Evolutionary conservation across 2,113 vertebrate species (phyloP).

Genomic region (Atractosteus spatula): DNA sequence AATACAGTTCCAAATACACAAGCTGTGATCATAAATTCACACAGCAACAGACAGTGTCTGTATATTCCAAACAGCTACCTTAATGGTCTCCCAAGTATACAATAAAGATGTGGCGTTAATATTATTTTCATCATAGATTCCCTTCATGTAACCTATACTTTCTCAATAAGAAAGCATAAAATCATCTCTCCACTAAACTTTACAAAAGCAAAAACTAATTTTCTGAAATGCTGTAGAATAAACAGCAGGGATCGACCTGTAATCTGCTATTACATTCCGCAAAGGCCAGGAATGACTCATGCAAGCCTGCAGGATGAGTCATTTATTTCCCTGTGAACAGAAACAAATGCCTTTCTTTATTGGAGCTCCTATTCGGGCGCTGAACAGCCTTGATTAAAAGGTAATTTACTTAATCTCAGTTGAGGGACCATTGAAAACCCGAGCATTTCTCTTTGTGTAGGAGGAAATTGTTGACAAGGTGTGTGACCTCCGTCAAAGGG

Average conservation of each 20-base stretch:
- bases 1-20: too few species aligned
- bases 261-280: neutral
- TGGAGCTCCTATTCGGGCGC: neutral
- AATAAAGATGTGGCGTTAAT: too few species aligned
- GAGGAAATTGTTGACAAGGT: neutral
- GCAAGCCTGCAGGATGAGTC: neutral
- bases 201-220: neutral
- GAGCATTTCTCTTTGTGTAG: neutral
- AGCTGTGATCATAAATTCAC: too few species aligned
- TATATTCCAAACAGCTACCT: too few species aligned
- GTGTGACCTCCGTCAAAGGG: neutral
- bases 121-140: too few species aligned
- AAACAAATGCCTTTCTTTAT: constrained; percentile 2
- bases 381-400: neutral
- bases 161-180: too few species aligned
- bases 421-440: neutral
- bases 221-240: neutral
- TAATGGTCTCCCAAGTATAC: too few species aligned
- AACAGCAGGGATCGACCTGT: neutral
- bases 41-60: too few species aligned
- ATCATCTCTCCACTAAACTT: too few species aligned
- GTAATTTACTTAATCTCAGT: neutral
- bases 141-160: too few species aligned
- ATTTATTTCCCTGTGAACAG: constrained; percentile 1
- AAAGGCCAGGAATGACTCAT: constrained; percentile 2